Conservation (phyloP, 2,888 invertebrate genomes). For the Junonia oenone region DNA sequence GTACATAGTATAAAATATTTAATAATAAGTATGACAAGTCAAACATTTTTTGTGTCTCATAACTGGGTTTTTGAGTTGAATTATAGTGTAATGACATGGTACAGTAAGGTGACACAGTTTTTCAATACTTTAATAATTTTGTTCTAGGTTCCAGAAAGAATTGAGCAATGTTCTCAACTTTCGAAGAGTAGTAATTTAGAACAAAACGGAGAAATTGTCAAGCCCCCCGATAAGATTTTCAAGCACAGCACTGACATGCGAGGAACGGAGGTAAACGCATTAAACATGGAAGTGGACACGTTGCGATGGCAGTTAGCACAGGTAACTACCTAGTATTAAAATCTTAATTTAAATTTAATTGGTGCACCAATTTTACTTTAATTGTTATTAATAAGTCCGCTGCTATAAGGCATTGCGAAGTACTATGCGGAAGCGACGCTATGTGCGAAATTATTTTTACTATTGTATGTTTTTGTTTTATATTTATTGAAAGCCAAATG, state of each 20-base stretch:
- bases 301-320: conserved; percentile 86
- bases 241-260: conserved; percentile 43
- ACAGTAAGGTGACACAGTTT: conserved; percentile 34
- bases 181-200: conserved; percentile 48
- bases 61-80: conserved; percentile 31
- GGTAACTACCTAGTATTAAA: conserved; percentile 68
- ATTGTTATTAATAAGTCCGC: not conserved
- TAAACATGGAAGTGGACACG: conserved; percentile 84
- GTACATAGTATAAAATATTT: too few species aligned
- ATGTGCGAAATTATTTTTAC: conserved; percentile 12
- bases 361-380: conserved; percentile 46
- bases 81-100: conserved; percentile 41
- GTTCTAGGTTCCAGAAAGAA: conserved; percentile 65
- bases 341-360: conserved; percentile 25
- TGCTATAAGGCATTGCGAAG: conserved; percentile 28
- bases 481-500: conserved; percentile 32
- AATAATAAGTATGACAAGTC: conserved; percentile 31
- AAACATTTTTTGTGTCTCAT: conserved; percentile 42
- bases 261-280: conserved; percentile 64
- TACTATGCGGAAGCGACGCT: conserved; percentile 36
- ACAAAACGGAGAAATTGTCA: conserved; percentile 47
- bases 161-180: conserved; percentile 59
- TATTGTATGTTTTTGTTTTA: not conserved
- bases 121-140: conserved; percentile 33
- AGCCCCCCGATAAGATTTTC: conserved; percentile 44